A percentile compares a stretch with the other conserved stretches of the same genome.
Evolutionary conservation across 2,113 vertebrate species (phyloP).

Genomic region (Dromiciops gliroides): DNA sequence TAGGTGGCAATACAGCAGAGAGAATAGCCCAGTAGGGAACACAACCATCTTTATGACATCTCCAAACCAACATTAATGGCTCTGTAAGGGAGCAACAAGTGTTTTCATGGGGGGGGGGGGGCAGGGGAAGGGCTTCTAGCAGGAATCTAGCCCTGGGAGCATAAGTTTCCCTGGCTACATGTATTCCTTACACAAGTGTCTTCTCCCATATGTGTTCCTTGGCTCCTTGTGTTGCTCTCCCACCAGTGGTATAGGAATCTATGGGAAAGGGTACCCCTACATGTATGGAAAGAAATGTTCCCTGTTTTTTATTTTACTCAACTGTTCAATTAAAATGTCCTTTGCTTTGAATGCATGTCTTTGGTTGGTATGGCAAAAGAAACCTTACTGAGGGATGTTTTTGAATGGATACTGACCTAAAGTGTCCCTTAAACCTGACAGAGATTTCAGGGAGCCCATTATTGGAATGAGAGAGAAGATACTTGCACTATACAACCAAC

Average conservation of each 20-base stretch:
- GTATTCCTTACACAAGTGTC: not conserved
- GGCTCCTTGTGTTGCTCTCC: not conserved
- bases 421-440: not conserved
- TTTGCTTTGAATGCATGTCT: not conserved
- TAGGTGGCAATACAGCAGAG: not conserved
- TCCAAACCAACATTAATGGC: not conserved
- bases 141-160: not conserved
- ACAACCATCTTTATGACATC: not conserved
- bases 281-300: not conserved
- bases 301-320: not conserved
- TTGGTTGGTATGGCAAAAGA: not conserved
- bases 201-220: not conserved
- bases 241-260: not conserved
- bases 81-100: not conserved
- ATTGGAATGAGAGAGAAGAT: not conserved
- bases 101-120: not conserved
- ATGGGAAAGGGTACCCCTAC: not conserved
- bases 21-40: not conserved
- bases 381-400: not conserved
- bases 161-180: not conserved
- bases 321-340: not conserved
- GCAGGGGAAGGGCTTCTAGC: too few species aligned
- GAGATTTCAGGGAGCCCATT: not conserved
- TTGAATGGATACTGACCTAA: not conserved
- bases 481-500: not conserved